These are phyloP conservation scores for Synergus itoensis DNA, from an alignment of 2,888 invertebrate species.

Conservation along the genomic window DNA sequence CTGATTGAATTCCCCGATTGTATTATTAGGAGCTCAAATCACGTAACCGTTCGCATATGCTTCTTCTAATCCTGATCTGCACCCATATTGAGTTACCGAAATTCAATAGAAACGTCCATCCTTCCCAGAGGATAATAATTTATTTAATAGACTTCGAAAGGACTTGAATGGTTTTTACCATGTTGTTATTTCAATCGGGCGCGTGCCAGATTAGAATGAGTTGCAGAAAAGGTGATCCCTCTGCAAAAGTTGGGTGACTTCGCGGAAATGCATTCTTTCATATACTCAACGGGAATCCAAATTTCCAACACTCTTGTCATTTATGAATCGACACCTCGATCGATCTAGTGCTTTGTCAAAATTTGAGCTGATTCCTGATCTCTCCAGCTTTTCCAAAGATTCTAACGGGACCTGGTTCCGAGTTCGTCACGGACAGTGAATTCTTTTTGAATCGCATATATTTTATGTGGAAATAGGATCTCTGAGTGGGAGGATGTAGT, in stretches of 20 bases:
- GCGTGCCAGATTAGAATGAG: conserved; percentile 19
- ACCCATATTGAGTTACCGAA: conserved; percentile 61
- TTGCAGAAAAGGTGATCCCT: conserved; percentile 31
- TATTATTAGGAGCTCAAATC: conserved; percentile 53
- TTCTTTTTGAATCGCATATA: conserved; percentile 20
- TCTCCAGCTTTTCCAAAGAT: not conserved
- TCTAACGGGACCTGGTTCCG: not conserved
- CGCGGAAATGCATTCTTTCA: conserved; percentile 27
- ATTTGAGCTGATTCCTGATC: conserved; percentile 3
- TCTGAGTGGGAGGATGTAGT: conserved; percentile 34
- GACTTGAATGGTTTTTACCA: conserved; percentile 28
- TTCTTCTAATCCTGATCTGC: conserved; percentile 43
- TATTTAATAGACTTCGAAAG: conserved; percentile 62
- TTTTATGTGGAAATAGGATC: not conserved
- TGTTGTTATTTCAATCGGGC: conserved; percentile 39
- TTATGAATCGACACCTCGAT: conserved; percentile 27
- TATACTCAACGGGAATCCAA: not conserved
- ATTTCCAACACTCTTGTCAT: not conserved
- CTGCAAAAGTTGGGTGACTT: conserved; percentile 19
- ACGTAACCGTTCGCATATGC: conserved; percentile 56
- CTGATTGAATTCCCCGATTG: conserved; percentile 34
- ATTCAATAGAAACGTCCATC: conserved; percentile 53
- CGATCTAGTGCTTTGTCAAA: conserved; percentile 31
- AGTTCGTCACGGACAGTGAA: not conserved
- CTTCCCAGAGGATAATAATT: conserved; percentile 58